Percentiles rank a stretch among this genome's conserved stretches.
Evolutionary conservation across 2,888 invertebrate genomes (phyloP).

Genomic region (Dusona sp.): DNA sequence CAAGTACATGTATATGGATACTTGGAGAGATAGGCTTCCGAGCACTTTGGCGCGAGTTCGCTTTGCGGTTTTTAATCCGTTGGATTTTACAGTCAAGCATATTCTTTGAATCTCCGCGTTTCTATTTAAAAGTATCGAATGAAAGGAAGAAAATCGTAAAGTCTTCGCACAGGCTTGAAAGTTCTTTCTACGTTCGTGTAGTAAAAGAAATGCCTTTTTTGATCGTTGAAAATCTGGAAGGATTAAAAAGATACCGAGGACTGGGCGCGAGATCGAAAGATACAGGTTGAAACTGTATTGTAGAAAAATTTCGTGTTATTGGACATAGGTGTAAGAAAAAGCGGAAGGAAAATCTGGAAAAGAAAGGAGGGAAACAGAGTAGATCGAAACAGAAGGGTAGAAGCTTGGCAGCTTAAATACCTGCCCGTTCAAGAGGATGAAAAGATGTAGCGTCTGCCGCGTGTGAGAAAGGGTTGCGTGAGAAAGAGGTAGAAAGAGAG

Average conservation of each 20-base stretch:
- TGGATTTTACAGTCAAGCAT: conserved; percentile 17
- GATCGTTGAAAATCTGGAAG: conserved; percentile 28
- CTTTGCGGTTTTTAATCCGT: conserved; percentile 31
- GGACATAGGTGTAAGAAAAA: neutral
- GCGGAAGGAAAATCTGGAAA: neutral
- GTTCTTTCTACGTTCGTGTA: neutral
- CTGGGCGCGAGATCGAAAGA: neutral
- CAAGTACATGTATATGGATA: conserved; percentile 5
- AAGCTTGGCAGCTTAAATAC: conserved; percentile 72
- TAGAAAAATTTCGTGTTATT: conserved; percentile 22
- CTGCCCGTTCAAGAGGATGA: conserved; percentile 70
- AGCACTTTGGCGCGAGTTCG: conserved; percentile 17
- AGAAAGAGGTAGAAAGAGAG: conserved; percentile 25
- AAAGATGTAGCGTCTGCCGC: conserved; percentile 71
- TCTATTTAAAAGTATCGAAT: conserved; percentile 8
- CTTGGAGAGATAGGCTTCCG: conserved; percentile 13
- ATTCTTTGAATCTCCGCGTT: conserved; percentile 34
- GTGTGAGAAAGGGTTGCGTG: conserved; percentile 55
- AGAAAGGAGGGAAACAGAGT: neutral
- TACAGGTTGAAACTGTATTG: neutral
- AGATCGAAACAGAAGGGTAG: conserved; percentile 24
- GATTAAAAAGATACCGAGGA: conserved; percentile 16
- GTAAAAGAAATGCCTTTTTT: neutral
- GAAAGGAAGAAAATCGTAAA: conserved; percentile 6
- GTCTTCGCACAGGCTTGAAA: neutral